Conservation (phyloP, 2,888 invertebrate genomes). For the Dorcus parallelipipedus region DNA sequence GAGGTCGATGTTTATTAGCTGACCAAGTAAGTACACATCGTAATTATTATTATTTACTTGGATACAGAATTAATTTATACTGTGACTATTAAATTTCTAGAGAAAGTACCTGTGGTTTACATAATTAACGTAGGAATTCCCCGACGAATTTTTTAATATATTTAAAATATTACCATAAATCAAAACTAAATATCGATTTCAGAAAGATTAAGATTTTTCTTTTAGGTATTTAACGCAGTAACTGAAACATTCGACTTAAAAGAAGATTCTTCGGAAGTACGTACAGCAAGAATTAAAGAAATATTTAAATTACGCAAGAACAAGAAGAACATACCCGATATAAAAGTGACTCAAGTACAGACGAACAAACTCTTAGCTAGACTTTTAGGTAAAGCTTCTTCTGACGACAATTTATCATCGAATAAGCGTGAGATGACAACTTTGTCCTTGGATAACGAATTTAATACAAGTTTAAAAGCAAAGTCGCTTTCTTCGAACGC, state of each 20-base stretch:
- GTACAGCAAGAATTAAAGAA: conserved; percentile 48
- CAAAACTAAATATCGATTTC: no score
- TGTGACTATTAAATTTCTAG: no score
- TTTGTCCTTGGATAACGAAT: conserved; percentile 22
- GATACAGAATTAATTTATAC: no score
- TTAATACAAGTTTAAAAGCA: conserved; percentile 36
- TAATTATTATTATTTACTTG: background rate
- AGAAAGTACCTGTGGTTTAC: no score
- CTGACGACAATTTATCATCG: conserved; percentile 50
- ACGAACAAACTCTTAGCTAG: conserved; percentile 49
- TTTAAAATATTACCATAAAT: background rate
- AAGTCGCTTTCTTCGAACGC: conserved; percentile 51
- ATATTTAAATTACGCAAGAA: conserved; percentile 47
- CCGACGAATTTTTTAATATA: background rate
- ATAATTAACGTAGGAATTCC: no score
- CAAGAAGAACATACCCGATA: conserved; percentile 40
- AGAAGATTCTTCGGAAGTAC: conserved; percentile 40
- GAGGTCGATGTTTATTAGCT: conserved; percentile 53
- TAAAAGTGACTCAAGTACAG: conserved; percentile 45
- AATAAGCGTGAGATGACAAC: conserved; percentile 23
- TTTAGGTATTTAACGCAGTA: conserved; percentile 50
- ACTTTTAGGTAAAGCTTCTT: conserved; percentile 51
- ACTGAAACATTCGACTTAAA: conserved; percentile 51
- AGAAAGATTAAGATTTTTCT: conserved; percentile 10
- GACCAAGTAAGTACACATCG: conserved; percentile 46